These are phyloP conservation scores for Barnardius zonarius DNA, from an alignment of 2,113 vertebrate genomes.

Conservation along the genomic window DNA sequence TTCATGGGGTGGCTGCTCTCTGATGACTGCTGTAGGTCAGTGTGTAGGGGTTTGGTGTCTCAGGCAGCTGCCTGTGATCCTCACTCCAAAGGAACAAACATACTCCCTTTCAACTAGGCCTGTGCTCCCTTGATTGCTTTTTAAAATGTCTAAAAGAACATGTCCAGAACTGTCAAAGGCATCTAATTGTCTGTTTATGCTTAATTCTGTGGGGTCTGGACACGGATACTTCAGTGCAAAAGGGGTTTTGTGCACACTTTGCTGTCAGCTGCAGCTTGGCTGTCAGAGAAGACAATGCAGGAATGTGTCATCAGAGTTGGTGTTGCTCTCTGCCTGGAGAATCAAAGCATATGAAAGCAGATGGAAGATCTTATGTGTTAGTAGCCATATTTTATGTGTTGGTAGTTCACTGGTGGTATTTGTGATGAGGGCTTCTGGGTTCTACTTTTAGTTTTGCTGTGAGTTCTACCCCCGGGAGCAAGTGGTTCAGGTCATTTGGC, in stretches of 20 bases:
- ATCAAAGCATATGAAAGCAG: neutral
- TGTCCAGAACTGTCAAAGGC: neutral
- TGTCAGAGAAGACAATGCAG: neutral
- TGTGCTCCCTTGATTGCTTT: neutral
- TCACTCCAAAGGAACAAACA: neutral
- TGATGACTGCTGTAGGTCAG: neutral
- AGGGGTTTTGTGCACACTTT: rapidly evolving
- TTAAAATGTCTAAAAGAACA: neutral
- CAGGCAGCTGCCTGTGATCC: neutral
- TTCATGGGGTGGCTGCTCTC: neutral
- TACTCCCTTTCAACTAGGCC: neutral
- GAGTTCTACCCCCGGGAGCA: neutral
- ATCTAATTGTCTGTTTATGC: neutral
- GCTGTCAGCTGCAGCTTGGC: neutral
- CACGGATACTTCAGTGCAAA: neutral
- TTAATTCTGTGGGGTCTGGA: neutral
- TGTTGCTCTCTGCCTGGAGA: neutral
- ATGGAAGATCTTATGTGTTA: neutral
- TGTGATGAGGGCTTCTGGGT: neutral
- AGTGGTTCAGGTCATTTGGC: neutral
- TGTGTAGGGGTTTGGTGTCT: neutral
- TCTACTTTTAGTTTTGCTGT: neutral
- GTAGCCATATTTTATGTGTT: neutral
- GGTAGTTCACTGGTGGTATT: neutral
- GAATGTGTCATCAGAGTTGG: neutral